Percentiles rank a stretch among this genome's conserved stretches.
Conservation (phyloP, 2,113 vertebrate species). For the Saccopteryx leptura region DNA sequence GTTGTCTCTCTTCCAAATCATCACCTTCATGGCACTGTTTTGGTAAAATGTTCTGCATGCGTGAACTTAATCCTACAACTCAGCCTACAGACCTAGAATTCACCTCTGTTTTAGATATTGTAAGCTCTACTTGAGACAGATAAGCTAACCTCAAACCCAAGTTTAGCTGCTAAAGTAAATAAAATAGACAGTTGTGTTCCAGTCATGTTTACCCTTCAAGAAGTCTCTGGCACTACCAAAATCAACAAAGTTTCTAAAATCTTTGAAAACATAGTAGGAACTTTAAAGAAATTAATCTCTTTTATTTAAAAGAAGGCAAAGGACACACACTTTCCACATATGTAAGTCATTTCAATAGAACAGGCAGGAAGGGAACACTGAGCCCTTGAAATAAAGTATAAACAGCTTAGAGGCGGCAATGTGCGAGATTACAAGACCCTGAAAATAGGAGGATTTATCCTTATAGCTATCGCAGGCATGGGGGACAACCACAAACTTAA, state of each 20-base stretch:
- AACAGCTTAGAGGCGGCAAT: neutral
- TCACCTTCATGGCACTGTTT: neutral
- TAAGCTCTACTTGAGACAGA: neutral
- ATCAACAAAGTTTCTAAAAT: neutral
- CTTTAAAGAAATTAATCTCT: neutral
- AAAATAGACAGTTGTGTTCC: neutral
- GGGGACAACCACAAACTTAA: neutral
- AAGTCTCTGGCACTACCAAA: neutral
- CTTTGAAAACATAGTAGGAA: neutral
- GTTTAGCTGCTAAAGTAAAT: neutral
- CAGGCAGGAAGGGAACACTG: neutral
- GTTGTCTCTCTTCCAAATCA: neutral
- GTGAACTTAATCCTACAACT: neutral
- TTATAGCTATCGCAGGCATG: too few relatives aligned
- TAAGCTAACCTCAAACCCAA: neutral
- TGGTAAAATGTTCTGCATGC: neutral
- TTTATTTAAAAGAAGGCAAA: neutral
- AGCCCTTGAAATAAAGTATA: neutral
- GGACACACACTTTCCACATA: neutral
- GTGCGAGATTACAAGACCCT: neutral
- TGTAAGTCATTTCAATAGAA: fast-evolving
- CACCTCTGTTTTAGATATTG: neutral
- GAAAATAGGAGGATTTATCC: neutral
- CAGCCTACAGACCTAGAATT: neutral
- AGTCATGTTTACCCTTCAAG: neutral